Percentiles rank a stretch among this genome's conserved stretches.
Evolutionary conservation across 2,113 vertebrate species (phyloP).

Genomic region (Coturnix japonica): DNA sequence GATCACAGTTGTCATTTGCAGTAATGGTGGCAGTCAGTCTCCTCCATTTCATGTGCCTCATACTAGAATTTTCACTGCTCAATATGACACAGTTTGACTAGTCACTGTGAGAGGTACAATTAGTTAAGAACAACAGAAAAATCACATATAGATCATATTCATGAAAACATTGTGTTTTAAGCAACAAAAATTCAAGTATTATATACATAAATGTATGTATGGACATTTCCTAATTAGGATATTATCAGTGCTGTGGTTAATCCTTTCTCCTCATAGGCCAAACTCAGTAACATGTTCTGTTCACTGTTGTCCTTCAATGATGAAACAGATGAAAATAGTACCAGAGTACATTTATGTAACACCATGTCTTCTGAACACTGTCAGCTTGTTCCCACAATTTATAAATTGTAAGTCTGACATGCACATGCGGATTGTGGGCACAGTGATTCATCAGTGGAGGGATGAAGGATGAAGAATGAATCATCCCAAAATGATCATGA

Average conservation of each 20-base stretch:
- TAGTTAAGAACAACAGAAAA: not conserved
- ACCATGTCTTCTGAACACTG: constrained; percentile 32
- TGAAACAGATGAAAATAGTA: constrained; percentile 39
- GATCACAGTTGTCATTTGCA: constrained; percentile 20
- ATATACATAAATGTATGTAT: not conserved
- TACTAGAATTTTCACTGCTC: not conserved
- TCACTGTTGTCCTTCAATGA: constrained; percentile 16
- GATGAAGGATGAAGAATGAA: constrained; percentile 35
- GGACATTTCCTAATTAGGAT: not conserved
- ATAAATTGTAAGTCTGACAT: constrained; percentile 11
- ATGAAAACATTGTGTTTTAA: not conserved
- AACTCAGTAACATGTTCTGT: not conserved
- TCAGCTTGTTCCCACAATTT: constrained; percentile 7
- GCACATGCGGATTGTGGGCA: constrained; percentile 51
- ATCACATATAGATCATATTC: not conserved
- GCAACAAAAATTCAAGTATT: not conserved
- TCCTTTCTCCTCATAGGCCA: not conserved
- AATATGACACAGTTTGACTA: not conserved
- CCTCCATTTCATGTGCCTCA: not conserved
- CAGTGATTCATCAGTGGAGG: constrained; percentile 23
- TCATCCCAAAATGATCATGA: constrained; percentile 47
- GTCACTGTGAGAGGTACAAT: not conserved
- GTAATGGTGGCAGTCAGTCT: constrained; percentile 17
- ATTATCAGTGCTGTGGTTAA: not conserved
- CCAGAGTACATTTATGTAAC: constrained; percentile 60